Conservation (phyloP, 2,888 invertebrate species). For the Tinea pellionella region DNA sequence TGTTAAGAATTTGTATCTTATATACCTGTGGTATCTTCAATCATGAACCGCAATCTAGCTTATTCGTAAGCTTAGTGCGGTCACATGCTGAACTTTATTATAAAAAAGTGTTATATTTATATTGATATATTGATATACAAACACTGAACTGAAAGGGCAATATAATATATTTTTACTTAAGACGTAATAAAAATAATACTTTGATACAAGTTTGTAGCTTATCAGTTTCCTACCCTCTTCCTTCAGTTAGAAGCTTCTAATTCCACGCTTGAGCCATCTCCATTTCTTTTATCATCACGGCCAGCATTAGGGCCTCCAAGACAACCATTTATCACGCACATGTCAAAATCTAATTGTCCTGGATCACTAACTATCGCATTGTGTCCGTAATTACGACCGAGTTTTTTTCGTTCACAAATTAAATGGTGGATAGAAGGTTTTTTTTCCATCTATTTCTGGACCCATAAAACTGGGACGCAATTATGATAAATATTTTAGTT, state of each 20-base stretch:
- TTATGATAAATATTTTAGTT: constrained; percentile 9
- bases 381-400: constrained; percentile 65
- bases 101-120: no score
- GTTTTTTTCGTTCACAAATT: constrained; percentile 51
- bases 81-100: no score
- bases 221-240: background rate
- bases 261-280: background rate
- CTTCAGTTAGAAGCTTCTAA: background rate
- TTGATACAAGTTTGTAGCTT: background rate
- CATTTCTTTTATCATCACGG: constrained; percentile 4
- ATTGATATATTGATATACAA: no score
- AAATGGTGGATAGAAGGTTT: constrained; percentile 30
- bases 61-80: no score
- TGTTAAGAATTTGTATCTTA: no score
- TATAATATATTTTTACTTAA: background rate
- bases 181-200: no score
- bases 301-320: constrained; percentile 29
- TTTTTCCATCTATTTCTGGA: background rate
- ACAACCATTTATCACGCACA: constrained; percentile 61
- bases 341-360: constrained; percentile 69
- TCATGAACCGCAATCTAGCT: no score
- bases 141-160: no score
- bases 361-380: constrained; percentile 58
- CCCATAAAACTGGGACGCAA: constrained; percentile 11
- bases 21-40: no score